Percentiles rank a stretch among this genome's conserved stretches.
Evolutionary conservation across 2,888 invertebrate species (phyloP).

Genomic region (Cordylochernes scorpioides): DNA sequence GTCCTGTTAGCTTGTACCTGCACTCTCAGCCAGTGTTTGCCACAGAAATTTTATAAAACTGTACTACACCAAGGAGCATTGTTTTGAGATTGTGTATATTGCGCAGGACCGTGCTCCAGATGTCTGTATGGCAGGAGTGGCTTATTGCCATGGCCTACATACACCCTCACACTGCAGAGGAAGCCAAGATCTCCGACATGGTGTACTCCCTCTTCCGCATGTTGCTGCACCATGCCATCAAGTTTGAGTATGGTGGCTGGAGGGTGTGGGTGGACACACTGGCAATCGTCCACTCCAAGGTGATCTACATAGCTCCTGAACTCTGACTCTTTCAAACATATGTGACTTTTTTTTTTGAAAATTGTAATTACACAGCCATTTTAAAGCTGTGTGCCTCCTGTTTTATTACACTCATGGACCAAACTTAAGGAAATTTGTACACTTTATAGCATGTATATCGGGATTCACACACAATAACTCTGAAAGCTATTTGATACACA

Average conservation of each 20-base stretch:
- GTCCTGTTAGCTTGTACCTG: too few species aligned
- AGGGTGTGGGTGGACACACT: conserved; percentile 98
- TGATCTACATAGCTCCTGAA: conserved; percentile 20
- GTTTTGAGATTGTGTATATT: too few species aligned
- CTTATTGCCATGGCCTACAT: conserved; percentile 93
- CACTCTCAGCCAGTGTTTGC: too few species aligned
- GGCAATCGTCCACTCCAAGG: conserved; percentile 96
- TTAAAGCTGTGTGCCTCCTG: too few species aligned
- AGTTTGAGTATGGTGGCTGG: conserved; percentile 98
- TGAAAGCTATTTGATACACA: too few species aligned
- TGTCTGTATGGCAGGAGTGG: conserved; percentile 99
- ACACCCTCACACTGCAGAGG: conserved; percentile 76
- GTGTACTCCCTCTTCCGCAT: conserved; percentile 90
- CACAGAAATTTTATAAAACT: too few species aligned
- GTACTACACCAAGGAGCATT: too few species aligned
- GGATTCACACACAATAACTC: too few species aligned
- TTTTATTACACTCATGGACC: background rate
- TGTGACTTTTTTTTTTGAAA: conserved; percentile 3
- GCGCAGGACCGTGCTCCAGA: conserved; percentile 42
- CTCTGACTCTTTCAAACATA: background rate
- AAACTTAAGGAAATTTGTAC: too few species aligned
- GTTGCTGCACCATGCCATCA: conserved; percentile 92
- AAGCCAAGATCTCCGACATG: conserved; percentile 89
- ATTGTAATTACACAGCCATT: background rate
- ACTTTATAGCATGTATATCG: too few species aligned